Base-by-base conservation (phyloP, 2,888 invertebrate genomes). In the Philaethria dido region DNA sequence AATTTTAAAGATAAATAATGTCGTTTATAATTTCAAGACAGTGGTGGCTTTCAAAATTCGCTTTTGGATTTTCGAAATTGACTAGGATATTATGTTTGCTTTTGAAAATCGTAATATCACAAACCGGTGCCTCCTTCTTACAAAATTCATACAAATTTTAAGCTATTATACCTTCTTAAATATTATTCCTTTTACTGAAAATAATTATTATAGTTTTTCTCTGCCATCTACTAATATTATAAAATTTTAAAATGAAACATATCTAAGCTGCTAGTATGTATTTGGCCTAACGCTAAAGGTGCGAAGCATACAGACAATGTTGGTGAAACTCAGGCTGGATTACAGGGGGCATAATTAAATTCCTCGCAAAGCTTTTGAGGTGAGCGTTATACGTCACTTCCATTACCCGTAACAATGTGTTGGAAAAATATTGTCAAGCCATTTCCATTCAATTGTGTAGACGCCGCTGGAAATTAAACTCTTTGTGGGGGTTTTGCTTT, bases 331-430 rank as follows among this genome's bases (percentile, higher is more conserved):
- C 70, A 66, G 45, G 29, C 60, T 69, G 67, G 71, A 75, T 73
- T 75, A 74, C 73, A 70, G 62, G 60, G 33, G 65, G 66, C 66
- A 74, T 82, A 80, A 84, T 84, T 80, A 81, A 83, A 83, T 80
- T 80, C 75, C 72, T 77, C 64, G 68, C 72, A 73, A 76, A 76
- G 76, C 79, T 77, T 79, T 79, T 77, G 72, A 75, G 61, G 64
- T 69, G 62, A 64, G 63, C 64, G 64, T 47, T 59, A 67, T 68
- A 70, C 69, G 64, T 67, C 69, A 73, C 66, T 77, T 77, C 75
- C 74, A 78, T 79, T 83, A 76, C 69, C 66, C 70, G 67, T 68
- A 72, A 79, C 78, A 80, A 80, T 74, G 73, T 65, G 70, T 66
- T 66, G 67, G 64, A 73, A 76, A 78, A 76, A 74, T 71, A 73